Evolutionary conservation across 2,888 invertebrate genomes (phyloP).

Genomic region (Ariolimax columbianus): DNA sequence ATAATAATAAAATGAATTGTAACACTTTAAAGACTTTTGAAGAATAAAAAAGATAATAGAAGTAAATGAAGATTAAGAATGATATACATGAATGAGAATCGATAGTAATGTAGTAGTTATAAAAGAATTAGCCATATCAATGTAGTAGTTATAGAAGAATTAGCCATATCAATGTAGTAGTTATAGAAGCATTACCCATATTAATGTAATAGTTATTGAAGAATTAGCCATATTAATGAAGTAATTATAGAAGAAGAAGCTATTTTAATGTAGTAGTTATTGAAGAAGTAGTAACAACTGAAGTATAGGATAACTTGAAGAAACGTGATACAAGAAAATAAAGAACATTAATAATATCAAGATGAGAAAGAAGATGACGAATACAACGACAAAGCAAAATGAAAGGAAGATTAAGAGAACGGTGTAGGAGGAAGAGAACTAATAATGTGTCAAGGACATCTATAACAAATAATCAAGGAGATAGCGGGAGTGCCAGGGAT

Average conservation of each 20-base stretch:
- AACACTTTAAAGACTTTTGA: too few relatives aligned
- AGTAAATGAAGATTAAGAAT: neutral
- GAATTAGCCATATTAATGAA: too few relatives aligned
- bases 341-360: constrained; percentile 2
- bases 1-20: neutral
- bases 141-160: too few relatives aligned
- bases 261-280: too few relatives aligned
- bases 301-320: constrained; percentile 55
- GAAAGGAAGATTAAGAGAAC: neutral
- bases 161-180: too few relatives aligned
- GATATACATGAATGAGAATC: constrained; percentile 58
- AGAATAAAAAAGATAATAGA: neutral
- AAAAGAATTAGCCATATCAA: too few relatives aligned
- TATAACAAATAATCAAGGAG: too few relatives aligned
- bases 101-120: neutral
- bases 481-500: too few relatives aligned
- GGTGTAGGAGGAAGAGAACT: neutral
- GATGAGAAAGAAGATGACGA: constrained; percentile 41
- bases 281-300: neutral
- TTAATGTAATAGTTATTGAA: too few relatives aligned
- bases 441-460: too few relatives aligned
- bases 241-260: too few relatives aligned
- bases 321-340: neutral
- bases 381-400: neutral
- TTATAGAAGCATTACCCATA: too few relatives aligned